phyloP scores from a whole-genome alignment of 2,797 vertebrate genomes.

The Neostethus bicornis region DNA sequence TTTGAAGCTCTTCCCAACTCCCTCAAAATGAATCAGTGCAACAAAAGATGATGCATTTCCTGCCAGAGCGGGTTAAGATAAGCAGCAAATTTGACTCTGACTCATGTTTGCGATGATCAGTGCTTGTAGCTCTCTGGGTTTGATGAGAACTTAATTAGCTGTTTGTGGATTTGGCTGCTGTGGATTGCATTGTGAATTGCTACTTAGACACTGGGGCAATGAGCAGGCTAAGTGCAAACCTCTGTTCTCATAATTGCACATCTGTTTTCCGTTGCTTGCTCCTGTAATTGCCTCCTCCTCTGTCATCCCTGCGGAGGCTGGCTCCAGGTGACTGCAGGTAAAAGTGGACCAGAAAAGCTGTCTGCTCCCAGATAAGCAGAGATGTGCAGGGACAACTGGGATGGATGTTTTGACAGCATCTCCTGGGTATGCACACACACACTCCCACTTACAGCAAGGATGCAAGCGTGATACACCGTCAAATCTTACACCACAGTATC shows the following conservation, averaged over 20 bases:
- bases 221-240: constrained; percentile 71
- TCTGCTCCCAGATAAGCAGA: constrained; percentile 58
- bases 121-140: constrained; percentile 56
- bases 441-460: not conserved
- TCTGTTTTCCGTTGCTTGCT: constrained; percentile 71
- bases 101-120: constrained; percentile 51
- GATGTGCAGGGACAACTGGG: constrained; percentile 51
- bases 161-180: constrained; percentile 58
- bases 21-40: constrained; percentile 22
- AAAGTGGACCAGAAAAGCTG: constrained; percentile 47
- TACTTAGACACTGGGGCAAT: constrained; percentile 54
- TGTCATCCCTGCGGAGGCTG: constrained; percentile 51
- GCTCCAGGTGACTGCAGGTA: constrained; percentile 68
- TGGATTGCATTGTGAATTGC: constrained; percentile 63
- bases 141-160: constrained; percentile 74
- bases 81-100: constrained; percentile 58
- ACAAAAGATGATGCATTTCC: constrained; percentile 42
- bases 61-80: constrained; percentile 39
- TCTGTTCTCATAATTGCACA: constrained; percentile 81
- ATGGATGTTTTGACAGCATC: constrained; percentile 64
- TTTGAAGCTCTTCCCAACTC: constrained; percentile 1
- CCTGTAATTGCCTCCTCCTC: constrained; percentile 72
- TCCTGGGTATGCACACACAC: constrained; percentile 22
- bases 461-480: not conserved
- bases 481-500: constrained; percentile 64